Base-by-base conservation (phyloP, 2,888 invertebrate genomes). In the Leptopterna dolabrata region DNA sequence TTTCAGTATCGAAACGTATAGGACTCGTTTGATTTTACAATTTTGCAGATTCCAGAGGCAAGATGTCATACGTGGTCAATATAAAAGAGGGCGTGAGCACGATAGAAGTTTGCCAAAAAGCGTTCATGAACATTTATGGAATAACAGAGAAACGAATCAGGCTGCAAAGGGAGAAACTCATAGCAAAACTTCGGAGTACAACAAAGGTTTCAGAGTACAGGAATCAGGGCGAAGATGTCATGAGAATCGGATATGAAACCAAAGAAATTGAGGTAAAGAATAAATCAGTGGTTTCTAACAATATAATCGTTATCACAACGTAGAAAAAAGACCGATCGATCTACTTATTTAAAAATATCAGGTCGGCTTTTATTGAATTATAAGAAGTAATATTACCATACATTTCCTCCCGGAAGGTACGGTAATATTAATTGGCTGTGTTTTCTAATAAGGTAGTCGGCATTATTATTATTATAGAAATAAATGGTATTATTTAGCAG, bases 121-220 rank as follows among this genome's bases (percentile, higher is more conserved):
- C 93, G 51, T 93, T 93, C 90, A 93, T 93, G 90, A 93, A 93
- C 90, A 92, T 93, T 45, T 93, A 93, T 90, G 93, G 93, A 71
- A 93, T 93, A 90, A 93, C 93, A 71, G 93, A 93, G 87, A 93
- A 93, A 90, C 90, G 93, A 87, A 93, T 93, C 19, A 91, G 93
- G 84, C 90, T 93, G 51, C 93, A 93, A 90, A 91, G 93, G 71
- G 93, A 93, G 89, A 93, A 93, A 90, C 91, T 93, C 41, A 93
- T 93, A 88, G 91, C 92, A 88, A 89, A 89, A 81, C 86, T 89
- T 30, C 43, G 88, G 43, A 87, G 51, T 63, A 11, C 30, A 3
- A 83, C 63, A 1, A 63, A 19, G 13, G 63, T 11, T 63, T 24
- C 63, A 6, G 63, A 63, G 13, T 63, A 7, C 7, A 0, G 27